Conservation (phyloP, 2,113 vertebrate genomes). For the Mobula hypostoma region DNA sequence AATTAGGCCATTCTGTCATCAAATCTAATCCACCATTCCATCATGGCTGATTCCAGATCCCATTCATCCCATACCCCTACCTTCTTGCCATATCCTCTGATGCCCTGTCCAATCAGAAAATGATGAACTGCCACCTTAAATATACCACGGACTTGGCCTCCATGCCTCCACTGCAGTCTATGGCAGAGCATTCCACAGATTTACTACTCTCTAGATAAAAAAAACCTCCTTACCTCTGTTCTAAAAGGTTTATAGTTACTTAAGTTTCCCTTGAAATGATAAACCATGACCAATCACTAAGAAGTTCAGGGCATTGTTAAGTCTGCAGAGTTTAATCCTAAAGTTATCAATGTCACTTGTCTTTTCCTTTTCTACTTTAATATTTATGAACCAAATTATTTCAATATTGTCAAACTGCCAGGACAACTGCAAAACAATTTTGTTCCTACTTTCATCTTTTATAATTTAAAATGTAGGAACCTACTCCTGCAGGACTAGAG, state of each 20-base stretch:
- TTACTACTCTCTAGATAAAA: no score
- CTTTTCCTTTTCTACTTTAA: background rate
- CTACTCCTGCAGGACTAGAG: background rate
- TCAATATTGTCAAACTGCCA: background rate
- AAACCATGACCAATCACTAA: background rate
- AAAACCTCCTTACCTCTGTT: no score
- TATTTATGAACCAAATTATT: background rate
- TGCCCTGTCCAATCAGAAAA: no score
- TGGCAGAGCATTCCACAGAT: no score
- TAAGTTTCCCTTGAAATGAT: background rate
- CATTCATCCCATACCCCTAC: no score
- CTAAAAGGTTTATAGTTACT: background rate
- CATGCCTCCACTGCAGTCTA: no score
- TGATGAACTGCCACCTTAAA: no score
- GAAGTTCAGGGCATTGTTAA: background rate
- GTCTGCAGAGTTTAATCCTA: background rate
- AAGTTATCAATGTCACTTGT: background rate
- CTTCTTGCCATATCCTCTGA: no score
- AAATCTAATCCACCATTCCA: no score
- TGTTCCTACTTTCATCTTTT: background rate
- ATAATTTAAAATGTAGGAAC: background rate
- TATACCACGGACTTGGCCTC: no score
- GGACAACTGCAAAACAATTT: background rate
- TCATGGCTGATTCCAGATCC: no score
- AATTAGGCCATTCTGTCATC: no score